phyloP scores from a whole-genome alignment of 2,113 vertebrate genomes.

The Pipra filicauda region DNA sequence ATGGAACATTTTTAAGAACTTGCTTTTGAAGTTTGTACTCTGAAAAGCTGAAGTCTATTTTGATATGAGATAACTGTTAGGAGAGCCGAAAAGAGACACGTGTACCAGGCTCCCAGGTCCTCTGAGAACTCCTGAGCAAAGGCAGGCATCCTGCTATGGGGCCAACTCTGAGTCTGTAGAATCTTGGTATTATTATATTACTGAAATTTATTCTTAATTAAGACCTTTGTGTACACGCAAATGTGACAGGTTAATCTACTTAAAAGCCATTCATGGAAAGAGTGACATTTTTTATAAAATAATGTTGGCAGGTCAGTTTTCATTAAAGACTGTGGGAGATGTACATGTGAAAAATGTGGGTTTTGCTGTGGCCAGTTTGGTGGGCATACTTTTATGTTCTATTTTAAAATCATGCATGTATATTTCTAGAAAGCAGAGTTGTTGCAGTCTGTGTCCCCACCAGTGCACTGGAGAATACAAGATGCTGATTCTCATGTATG shows the following conservation, averaged over 20 bases:
- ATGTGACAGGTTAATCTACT: not conserved
- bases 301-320: not conserved
- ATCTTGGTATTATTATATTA: not conserved
- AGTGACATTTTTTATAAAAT: not conserved
- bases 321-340: constrained; percentile 1
- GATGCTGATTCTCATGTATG: constrained; percentile 8
- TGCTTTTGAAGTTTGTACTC: not conserved
- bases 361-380: not conserved
- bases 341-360: not conserved
- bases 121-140: not conserved
- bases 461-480: not conserved
- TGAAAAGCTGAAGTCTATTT: not conserved
- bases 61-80: not conserved
- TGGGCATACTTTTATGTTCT: not conserved
- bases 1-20: not conserved
- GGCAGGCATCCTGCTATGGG: not conserved
- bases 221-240: not conserved
- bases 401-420: not conserved
- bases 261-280: not conserved
- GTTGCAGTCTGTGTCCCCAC: not conserved
- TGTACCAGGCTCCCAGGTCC: not conserved
- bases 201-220: not conserved
- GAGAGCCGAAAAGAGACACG: accelerated
- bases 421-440: constrained; percentile 1
- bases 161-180: not conserved